Conservation (phyloP, 2,888 invertebrate species). For the Plemyria rubiginata region DNA sequence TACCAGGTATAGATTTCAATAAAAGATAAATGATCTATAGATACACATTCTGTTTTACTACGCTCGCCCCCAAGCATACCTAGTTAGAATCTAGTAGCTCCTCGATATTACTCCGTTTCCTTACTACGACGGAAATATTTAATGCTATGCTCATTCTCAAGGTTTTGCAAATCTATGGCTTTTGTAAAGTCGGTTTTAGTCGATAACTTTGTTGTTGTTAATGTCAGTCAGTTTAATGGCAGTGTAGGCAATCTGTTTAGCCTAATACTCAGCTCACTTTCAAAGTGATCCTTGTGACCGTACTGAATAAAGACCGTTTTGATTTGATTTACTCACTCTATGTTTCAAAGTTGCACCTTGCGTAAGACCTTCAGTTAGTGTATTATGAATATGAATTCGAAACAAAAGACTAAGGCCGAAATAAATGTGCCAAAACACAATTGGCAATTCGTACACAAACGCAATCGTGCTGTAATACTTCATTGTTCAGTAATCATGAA, state of each 20-base stretch:
- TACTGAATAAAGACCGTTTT: too few relatives aligned
- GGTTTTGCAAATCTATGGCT: constrained; percentile 14
- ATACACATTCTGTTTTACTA: too few relatives aligned
- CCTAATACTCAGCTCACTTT: constrained; percentile 21
- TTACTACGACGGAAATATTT: not conserved
- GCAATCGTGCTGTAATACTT: constrained; percentile 14
- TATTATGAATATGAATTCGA: constrained; percentile 15
- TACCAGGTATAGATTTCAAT: not conserved
- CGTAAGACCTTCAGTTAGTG: constrained; percentile 18
- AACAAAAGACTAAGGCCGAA: constrained; percentile 24
- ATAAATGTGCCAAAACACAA: constrained; percentile 21
- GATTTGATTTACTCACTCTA: too few relatives aligned
- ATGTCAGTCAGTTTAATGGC: constrained; percentile 20
- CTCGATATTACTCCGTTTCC: not conserved
- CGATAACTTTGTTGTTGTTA: constrained; percentile 15
- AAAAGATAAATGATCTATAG: not conserved
- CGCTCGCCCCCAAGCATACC: too few relatives aligned
- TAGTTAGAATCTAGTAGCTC: too few relatives aligned
- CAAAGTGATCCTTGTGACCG: too few relatives aligned
- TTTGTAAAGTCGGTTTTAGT: not conserved
- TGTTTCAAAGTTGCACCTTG: constrained; percentile 17
- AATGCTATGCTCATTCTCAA: not conserved
- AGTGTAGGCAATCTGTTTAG: constrained; percentile 22
- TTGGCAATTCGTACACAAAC: constrained; percentile 23
- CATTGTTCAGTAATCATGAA: constrained; percentile 21